Evolutionary conservation across 2,888 invertebrate species (phyloP).

Genomic region (Temnothorax unifasciatus): DNA sequence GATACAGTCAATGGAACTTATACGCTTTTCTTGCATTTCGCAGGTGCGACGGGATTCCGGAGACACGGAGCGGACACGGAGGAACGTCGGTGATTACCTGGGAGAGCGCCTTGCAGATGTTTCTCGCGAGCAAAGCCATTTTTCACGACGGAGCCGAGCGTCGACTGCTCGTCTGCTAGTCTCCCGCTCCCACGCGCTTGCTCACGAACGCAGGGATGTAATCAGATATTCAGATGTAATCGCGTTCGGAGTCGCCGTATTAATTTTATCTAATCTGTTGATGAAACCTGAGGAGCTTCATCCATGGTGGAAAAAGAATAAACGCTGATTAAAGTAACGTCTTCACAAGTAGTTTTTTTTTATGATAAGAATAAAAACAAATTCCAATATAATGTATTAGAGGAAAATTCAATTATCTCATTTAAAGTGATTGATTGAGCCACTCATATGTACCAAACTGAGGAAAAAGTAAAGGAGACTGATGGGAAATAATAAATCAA

Average conservation of each 20-base stretch:
- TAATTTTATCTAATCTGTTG: background rate
- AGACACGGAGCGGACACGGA: background rate
- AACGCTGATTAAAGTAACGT: background rate
- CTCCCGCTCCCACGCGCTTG: slow-evolving; percentile 34
- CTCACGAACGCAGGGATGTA: slow-evolving; percentile 28
- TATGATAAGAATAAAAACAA: background rate
- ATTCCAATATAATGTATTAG: background rate
- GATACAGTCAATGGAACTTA: background rate
- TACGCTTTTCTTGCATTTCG: no score
- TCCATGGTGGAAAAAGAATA: background rate
- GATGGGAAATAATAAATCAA: no score
- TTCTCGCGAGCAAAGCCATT: slow-evolving; percentile 83
- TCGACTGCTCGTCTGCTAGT: background rate
- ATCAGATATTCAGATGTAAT: slow-evolving; percentile 25
- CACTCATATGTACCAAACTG: background rate
- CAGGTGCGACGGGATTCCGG: background rate
- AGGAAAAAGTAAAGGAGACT: background rate
- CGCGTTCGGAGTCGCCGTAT: background rate
- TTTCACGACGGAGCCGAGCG: slow-evolving; percentile 67
- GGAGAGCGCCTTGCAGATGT: slow-evolving; percentile 80
- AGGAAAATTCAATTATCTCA: no score
- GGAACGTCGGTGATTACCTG: slow-evolving; percentile 77
- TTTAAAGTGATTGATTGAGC: no score
- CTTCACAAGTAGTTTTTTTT: background rate
- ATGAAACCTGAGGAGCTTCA: background rate